These are phyloP conservation scores for Uloborus diversus DNA, from an alignment of 1,140 invertebrate genomes.

Conservation along the genomic window DNA sequence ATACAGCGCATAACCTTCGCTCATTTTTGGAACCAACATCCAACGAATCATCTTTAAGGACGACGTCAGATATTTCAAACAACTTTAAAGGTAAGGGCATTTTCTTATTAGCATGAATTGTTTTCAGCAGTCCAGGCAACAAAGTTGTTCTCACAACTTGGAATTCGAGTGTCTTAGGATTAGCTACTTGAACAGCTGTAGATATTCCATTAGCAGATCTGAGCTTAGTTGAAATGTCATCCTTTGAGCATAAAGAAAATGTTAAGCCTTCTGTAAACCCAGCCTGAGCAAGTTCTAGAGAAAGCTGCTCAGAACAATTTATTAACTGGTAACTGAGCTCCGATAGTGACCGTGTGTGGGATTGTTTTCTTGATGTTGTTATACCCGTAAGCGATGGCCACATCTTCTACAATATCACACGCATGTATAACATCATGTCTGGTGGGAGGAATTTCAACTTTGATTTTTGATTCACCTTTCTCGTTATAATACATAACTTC, in stretches of 20 bases:
- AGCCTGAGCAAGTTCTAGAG: conserved; percentile 84
- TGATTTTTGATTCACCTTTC: conserved; percentile 63
- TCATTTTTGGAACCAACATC: conserved; percentile 92
- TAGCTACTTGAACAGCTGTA: conserved; percentile 89
- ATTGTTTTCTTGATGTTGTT: conserved; percentile 88
- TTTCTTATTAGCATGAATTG: conserved; percentile 90
- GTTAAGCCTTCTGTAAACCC: conserved; percentile 97
- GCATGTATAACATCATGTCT: conserved; percentile 94
- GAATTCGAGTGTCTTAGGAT: conserved; percentile 98
- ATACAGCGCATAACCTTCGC: conserved; percentile 86
- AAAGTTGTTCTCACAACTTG: conserved; percentile 90
- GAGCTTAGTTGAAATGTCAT: conserved; percentile 89
- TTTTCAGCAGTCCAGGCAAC: conserved; percentile 92
- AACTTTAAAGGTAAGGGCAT: conserved; percentile 95
- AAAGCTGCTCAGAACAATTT: conserved; percentile 89
- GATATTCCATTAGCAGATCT: conserved; percentile 71
- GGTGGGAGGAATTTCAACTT: conserved; percentile 82
- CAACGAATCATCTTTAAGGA: conserved; percentile 76
- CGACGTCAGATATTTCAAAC: conserved; percentile 97
- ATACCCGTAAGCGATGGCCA: conserved; percentile 95
- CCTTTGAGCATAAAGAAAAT: conserved; percentile 92
- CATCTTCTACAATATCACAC: conserved; percentile 97
- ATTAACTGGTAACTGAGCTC: conserved; percentile 84
- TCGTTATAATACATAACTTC: background rate
- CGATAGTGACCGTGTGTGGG: conserved; percentile 81